Evolutionary conservation across 2,113 vertebrate species (phyloP).

Genomic region (Sclerurus mexicanus): DNA sequence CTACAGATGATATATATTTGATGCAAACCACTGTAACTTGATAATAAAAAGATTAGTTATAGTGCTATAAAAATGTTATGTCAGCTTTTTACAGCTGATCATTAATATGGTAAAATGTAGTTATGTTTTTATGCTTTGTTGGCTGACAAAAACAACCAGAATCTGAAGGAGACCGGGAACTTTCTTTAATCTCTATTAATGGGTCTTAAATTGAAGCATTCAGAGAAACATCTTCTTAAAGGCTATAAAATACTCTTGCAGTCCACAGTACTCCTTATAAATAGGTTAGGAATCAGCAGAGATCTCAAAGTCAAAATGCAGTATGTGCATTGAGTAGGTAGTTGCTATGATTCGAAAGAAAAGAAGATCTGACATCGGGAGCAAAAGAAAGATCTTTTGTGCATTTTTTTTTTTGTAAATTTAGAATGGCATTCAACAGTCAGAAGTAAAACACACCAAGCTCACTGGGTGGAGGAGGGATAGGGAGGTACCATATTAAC

Average conservation of each 20-base stretch:
- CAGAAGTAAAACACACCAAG: background rate
- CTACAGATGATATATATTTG: constrained; percentile 57
- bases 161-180: constrained; percentile 38
- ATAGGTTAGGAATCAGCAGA: background rate
- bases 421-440: background rate
- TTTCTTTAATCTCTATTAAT: constrained; percentile 9
- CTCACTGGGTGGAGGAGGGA: background rate
- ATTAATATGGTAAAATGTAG: constrained; percentile 67
- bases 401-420: background rate
- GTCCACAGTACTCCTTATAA: background rate
- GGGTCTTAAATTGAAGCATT: background rate
- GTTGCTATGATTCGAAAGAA: background rate
- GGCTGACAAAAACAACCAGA: constrained; percentile 48
- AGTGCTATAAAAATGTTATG: constrained; percentile 66
- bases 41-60: constrained; percentile 68
- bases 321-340: background rate
- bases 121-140: constrained; percentile 33
- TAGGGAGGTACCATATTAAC: background rate
- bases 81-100: constrained; percentile 62
- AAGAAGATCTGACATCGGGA: background rate
- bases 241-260: background rate
- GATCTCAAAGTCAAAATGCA: background rate
- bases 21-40: constrained; percentile 51
- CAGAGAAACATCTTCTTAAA: background rate
- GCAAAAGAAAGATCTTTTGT: background rate